A percentile compares a stretch with the other conserved stretches of the same genome.
Conservation (phyloP, 2,113 vertebrate species). For the Rhagologus leucostigma region DNA sequence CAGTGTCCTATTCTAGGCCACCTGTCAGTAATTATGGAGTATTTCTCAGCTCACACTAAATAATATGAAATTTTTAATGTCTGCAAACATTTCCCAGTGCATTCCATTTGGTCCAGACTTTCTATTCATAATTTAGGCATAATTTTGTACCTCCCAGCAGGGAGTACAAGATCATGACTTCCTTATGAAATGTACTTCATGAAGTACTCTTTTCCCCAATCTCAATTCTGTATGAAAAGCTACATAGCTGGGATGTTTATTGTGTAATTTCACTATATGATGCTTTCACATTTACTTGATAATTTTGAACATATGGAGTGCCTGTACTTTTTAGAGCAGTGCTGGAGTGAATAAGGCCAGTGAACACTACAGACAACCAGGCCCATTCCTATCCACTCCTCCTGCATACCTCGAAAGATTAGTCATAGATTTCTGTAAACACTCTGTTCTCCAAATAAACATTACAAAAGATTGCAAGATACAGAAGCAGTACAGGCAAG, state of each 20-base stretch:
- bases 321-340: neutral
- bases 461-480: neutral
- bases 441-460: neutral
- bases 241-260: neutral
- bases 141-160: neutral
- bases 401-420: neutral
- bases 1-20: neutral
- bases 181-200: neutral
- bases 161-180: neutral
- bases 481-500: neutral
- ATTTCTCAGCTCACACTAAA: neutral
- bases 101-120: neutral
- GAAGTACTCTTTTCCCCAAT: neutral
- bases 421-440: neutral
- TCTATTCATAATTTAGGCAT: neutral
- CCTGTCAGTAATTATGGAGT: neutral
- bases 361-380: neutral
- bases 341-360: neutral
- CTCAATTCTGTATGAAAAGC: neutral
- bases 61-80: neutral
- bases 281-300: neutral
- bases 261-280: neutral
- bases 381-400: neutral
- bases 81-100: neutral
- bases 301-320: neutral